Percentiles rank a stretch among this genome's conserved stretches.
These are phyloP conservation scores for Sinohyriopsis cumingii DNA, from an alignment of 2,888 invertebrate species.

Conservation along the genomic window DNA sequence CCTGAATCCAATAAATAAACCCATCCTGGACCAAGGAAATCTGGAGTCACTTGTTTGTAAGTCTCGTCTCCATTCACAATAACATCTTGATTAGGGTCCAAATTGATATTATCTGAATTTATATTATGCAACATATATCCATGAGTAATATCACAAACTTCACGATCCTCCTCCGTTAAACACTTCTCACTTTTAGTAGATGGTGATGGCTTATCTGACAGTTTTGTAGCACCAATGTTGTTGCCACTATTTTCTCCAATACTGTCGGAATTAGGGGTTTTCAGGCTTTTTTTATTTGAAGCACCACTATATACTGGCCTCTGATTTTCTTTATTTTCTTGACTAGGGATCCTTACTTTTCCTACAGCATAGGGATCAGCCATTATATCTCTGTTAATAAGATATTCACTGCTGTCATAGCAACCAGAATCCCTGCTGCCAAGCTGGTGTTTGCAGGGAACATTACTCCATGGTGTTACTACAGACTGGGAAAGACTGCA, in stretches of 20 bases:
- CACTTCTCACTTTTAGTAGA: slow-evolving; percentile 11
- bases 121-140: slow-evolving; percentile 12
- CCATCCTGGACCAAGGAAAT: slow-evolving; percentile 30
- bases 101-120: slow-evolving; percentile 3
- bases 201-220: too few relatives aligned
- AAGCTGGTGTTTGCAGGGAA: slow-evolving; percentile 37
- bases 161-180: slow-evolving; percentile 59
- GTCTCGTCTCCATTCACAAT: too few relatives aligned
- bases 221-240: too few relatives aligned
- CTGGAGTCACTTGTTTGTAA: too few relatives aligned
- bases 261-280: too few relatives aligned
- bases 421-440: slow-evolving; percentile 71
- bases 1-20: slow-evolving; percentile 30
- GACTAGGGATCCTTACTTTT: slow-evolving; percentile 4
- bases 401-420: slow-evolving; percentile 67
- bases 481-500: slow-evolving; percentile 36
- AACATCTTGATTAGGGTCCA: not conserved
- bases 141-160: slow-evolving; percentile 55
- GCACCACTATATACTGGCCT: slow-evolving; percentile 10
- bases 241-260: too few relatives aligned
- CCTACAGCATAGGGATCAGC: slow-evolving; percentile 6
- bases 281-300: too few relatives aligned
- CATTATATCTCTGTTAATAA: slow-evolving; percentile 42
- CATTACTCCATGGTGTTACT: slow-evolving; percentile 37
- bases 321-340: slow-evolving; percentile 30